A percentile compares a stretch with the other conserved stretches of the same genome.
Conservation (phyloP, 2,113 vertebrate species). For the Crotalus tigris region DNA sequence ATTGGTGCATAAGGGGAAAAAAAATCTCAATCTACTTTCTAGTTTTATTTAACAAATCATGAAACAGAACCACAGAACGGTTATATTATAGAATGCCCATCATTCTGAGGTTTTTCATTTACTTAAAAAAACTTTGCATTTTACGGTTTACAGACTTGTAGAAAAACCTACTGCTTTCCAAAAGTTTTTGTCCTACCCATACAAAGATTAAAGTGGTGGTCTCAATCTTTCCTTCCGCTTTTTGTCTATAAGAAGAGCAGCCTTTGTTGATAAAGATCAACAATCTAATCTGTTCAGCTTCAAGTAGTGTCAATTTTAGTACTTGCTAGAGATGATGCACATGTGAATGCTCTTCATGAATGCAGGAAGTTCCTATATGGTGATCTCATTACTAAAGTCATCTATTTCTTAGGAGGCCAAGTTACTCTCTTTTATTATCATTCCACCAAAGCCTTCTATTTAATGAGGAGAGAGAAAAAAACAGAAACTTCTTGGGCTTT, state of each 20-base stretch:
- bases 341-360: neutral
- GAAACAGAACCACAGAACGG: neutral
- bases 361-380: neutral
- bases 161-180: neutral
- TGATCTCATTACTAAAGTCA: neutral
- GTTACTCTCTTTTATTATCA: neutral
- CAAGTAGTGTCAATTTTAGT: conserved; percentile 42
- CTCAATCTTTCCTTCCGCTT: neutral
- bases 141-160: neutral
- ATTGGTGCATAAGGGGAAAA: neutral
- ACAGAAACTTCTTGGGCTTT: neutral
- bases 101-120: neutral
- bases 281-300: conserved; percentile 21
- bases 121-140: neutral
- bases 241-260: neutral
- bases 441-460: neutral
- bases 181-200: neutral
- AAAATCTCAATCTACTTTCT: neutral
- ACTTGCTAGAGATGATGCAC: neutral
- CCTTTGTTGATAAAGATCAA: conserved; percentile 41
- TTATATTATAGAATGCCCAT: neutral
- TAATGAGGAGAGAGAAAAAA: neutral
- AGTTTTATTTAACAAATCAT: neutral
- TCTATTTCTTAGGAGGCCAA: neutral
- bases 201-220: neutral